phyloP scores from a whole-genome alignment of 2,113 vertebrate genomes.

The Tiliqua scincoides region DNA sequence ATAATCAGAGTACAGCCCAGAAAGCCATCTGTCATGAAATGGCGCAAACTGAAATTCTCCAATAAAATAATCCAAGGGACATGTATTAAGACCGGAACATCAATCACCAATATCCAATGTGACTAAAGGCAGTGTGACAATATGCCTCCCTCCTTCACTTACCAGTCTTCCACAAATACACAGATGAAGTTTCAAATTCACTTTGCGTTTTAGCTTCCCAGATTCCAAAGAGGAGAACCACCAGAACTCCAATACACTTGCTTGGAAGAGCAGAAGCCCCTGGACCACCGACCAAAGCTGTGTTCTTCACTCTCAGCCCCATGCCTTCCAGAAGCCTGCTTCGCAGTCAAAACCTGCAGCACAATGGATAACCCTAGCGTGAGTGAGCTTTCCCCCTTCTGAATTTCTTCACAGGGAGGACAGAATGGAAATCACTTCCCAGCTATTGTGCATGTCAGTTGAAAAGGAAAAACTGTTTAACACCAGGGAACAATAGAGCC shows the following conservation, averaged over 20 bases:
- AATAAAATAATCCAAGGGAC: conserved; percentile 18
- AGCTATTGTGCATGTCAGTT: conserved; percentile 70
- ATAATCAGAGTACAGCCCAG: conserved; percentile 7
- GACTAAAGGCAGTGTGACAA: fast-evolving
- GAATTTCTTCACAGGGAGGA: conserved; percentile 40
- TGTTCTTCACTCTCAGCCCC: conserved; percentile 75
- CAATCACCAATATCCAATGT: neutral
- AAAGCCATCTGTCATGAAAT: conserved; percentile 41
- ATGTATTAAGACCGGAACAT: neutral
- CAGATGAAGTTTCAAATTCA: conserved; percentile 82
- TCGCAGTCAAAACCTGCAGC: conserved; percentile 67
- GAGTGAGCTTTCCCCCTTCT: conserved; percentile 11
- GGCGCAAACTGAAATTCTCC: conserved; percentile 31
- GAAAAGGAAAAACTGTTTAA: conserved; percentile 71
- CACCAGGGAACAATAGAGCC: conserved; percentile 82
- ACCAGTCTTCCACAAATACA: conserved; percentile 98
- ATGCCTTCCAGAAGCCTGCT: conserved; percentile 79
- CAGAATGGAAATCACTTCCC: conserved; percentile 41
- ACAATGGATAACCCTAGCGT: conserved; percentile 41
- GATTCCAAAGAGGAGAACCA: conserved; percentile 79
- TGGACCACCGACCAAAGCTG: conserved; percentile 59
- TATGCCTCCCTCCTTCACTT: conserved; percentile 53
- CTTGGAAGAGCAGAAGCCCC: conserved; percentile 51
- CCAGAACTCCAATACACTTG: conserved; percentile 71
- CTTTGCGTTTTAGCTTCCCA: conserved; percentile 77